Conservation (phyloP, 2,888 invertebrate species). For the Harmothoe impar region DNA sequence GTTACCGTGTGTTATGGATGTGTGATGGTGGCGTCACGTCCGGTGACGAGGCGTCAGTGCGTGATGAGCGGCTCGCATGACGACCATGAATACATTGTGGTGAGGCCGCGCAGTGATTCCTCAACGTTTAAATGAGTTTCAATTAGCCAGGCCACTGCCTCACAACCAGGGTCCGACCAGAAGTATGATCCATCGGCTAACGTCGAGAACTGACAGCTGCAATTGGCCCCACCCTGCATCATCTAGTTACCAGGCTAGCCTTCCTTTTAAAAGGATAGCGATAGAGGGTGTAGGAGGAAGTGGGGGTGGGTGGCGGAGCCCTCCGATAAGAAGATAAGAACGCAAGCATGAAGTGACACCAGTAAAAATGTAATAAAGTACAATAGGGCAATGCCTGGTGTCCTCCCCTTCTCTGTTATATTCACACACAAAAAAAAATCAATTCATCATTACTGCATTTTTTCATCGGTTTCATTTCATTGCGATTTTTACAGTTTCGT, state of each 20-base stretch:
- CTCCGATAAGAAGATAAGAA: no score
- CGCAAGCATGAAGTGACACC: no score
- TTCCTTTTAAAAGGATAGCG: neutral
- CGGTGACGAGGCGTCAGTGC: neutral
- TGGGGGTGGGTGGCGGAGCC: no score
- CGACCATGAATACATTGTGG: conserved; percentile 1
- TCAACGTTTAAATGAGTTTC: conserved; percentile 31
- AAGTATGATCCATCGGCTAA: neutral
- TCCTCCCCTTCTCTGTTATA: neutral
- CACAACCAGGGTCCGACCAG: neutral
- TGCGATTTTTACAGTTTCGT: neutral
- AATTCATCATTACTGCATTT: neutral
- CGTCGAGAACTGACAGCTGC: neutral
- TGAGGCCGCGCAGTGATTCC: neutral
- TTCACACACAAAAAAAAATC: neutral
- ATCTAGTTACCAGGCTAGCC: neutral
- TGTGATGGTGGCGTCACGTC: neutral
- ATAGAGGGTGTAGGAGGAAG: no score
- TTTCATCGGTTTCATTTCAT: neutral
- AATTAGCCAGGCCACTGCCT: neutral
- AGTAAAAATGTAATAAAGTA: no score
- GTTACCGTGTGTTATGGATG: neutral
- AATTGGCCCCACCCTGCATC: neutral
- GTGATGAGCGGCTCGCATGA: neutral
- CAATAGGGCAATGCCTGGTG: neutral